Conservation (phyloP, 2,113 vertebrate genomes). For the Origma solitaria region DNA sequence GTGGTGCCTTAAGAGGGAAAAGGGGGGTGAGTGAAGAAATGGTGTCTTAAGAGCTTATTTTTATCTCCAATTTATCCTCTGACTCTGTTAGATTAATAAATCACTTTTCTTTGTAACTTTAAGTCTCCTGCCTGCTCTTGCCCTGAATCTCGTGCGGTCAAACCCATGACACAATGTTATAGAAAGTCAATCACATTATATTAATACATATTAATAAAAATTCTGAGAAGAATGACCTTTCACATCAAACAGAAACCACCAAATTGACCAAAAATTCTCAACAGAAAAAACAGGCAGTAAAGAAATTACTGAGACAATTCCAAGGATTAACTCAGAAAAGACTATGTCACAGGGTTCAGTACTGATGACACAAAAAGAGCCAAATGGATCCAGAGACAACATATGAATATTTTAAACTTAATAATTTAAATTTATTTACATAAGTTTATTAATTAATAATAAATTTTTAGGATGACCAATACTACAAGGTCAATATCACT, state of each 20-base stretch:
- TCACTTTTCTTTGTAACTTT: too few relatives aligned
- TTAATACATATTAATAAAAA: not conserved
- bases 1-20: too few relatives aligned
- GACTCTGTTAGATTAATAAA: too few relatives aligned
- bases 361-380: not conserved
- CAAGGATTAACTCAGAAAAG: not conserved
- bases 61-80: too few relatives aligned
- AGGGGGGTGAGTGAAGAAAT: too few relatives aligned
- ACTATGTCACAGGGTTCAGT: accelerated
- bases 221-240: not conserved
- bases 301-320: not conserved
- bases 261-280: not conserved
- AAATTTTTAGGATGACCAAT: not conserved
- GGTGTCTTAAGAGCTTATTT: too few relatives aligned
- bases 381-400: accelerated
- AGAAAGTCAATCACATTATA: not conserved
- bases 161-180: too few relatives aligned
- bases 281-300: not conserved
- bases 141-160: too few relatives aligned
- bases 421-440: too few relatives aligned
- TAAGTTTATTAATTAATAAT: not conserved
- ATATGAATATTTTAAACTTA: not conserved
- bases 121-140: too few relatives aligned
- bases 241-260: not conserved
- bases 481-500: not conserved